Base-by-base conservation (phyloP, 2,113 vertebrate genomes). In the Ageneiosus marmoratus region DNA sequence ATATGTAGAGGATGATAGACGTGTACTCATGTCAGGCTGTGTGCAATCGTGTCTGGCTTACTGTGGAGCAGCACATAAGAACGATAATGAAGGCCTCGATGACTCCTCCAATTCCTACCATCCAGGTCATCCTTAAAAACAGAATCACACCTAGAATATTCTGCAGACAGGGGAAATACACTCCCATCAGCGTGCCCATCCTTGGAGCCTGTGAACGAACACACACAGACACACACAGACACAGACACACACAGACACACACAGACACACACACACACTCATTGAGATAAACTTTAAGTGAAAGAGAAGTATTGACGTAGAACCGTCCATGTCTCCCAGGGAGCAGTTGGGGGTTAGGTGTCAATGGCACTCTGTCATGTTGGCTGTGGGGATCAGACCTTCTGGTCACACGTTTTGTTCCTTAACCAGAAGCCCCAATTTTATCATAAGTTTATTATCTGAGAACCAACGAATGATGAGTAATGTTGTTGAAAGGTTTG, bases 111-210 rank as follows among this genome's bases (percentile, higher is more conserved):
- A 98, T 96, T 85, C 98, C 98, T 90, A 99, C 98, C 80, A 99
- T 94, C 98, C 98, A 99, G 58, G 98, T 99, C 93, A 99, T 97
- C 79, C 98, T 95, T 88, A 99, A 94, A 91, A 99, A 99, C 62
- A 99, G 96, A 90, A 99, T 99, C 88, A 99, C 98, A 0, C 98
- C 98, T 1, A 99, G 98, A 93, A 99, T 99, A 92, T 99, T 99
- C 94, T 99, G 98, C 90, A 99, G 95, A 89, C 98, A 99, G 0
- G 98, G 98, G 86, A 99, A 87, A 90, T 98, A 99, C 76, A 99
- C 98, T 0, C 98, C 98, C 97, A 99, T 99, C 92, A 99, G 95
- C 80, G 98, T 98, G 85, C 98, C 98, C 93, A 99, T 97, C 86
- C 96, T 94, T 0, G 98, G 96, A 18, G 95, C 97, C 98, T 99